Conservation (phyloP, 2,888 invertebrate genomes). For the Hydropsyche betteni region DNA sequence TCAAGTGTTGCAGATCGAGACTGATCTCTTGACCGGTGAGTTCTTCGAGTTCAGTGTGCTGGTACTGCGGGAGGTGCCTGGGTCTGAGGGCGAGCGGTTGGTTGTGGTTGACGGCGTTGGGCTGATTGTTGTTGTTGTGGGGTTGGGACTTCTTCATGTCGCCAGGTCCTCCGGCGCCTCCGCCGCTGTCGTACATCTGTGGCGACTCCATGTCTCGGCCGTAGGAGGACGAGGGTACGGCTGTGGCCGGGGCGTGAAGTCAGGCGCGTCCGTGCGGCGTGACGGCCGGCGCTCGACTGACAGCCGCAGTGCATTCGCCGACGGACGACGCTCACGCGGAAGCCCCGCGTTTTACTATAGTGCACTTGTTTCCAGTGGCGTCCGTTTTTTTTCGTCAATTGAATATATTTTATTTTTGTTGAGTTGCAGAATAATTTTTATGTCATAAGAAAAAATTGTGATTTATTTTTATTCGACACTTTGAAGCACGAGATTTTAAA, state of each 20-base stretch:
- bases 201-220: slow-evolving; percentile 76
- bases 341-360: slow-evolving; percentile 30
- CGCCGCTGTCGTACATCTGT: slow-evolving; percentile 84
- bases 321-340: slow-evolving; percentile 24
- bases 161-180: slow-evolving; percentile 65
- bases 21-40: slow-evolving; percentile 93
- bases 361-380: slow-evolving; percentile 29
- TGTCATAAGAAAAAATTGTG: no score
- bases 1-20: slow-evolving; percentile 89
- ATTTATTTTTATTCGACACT: no score
- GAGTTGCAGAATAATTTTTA: no score
- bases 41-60: slow-evolving; percentile 85
- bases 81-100: slow-evolving; percentile 70
- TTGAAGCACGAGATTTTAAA: no score
- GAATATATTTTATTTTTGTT: no score
- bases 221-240: background rate
- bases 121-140: slow-evolving; percentile 54
- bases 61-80: slow-evolving; percentile 76
- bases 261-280: slow-evolving; percentile 39
- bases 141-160: slow-evolving; percentile 61
- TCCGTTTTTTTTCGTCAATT: background rate
- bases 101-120: slow-evolving; percentile 62
- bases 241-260: background rate
- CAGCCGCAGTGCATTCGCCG: background rate
- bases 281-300: slow-evolving; percentile 46